Percentiles rank a stretch among this genome's conserved stretches.
Evolutionary conservation across 1,140 invertebrate species (phyloP).

Genomic region (Diachasmimorpha longicaudata): DNA sequence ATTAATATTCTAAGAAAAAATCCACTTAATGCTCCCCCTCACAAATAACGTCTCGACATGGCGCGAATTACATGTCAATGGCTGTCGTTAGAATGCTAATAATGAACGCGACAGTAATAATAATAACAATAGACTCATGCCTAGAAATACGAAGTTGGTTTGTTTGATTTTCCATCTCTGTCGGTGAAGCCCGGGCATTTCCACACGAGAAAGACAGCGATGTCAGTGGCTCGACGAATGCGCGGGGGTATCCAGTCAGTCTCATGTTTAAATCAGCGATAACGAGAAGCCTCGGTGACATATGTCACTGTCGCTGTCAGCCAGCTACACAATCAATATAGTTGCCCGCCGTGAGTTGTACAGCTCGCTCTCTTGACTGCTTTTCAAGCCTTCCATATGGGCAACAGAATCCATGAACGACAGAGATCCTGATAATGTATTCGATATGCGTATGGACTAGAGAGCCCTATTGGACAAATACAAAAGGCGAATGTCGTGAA

Average conservation of each 20-base stretch:
- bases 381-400: constrained; percentile 46
- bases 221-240: constrained; percentile 22
- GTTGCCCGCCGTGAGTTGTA: constrained; percentile 34
- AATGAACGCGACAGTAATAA: constrained; percentile 27
- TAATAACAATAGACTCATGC: constrained; percentile 28
- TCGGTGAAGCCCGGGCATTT: too few species aligned
- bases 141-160: constrained; percentile 34
- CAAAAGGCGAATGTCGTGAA: constrained; percentile 17
- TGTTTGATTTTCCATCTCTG: neutral
- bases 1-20: neutral
- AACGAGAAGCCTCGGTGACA: constrained; percentile 63
- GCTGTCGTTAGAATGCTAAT: constrained; percentile 26
- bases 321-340: constrained; percentile 60
- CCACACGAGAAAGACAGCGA: neutral
- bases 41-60: neutral
- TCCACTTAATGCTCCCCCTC: neutral
- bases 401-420: constrained; percentile 17
- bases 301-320: constrained; percentile 64
- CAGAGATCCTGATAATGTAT: constrained; percentile 23
- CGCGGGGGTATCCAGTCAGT: constrained; percentile 50
- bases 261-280: constrained; percentile 66
- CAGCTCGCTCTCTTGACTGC: constrained; percentile 29
- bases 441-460: constrained; percentile 21
- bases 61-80: constrained; percentile 20
- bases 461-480: constrained; percentile 27